Conservation (phyloP, 1,140 invertebrate genomes). For the Saccostrea cuccullata region DNA sequence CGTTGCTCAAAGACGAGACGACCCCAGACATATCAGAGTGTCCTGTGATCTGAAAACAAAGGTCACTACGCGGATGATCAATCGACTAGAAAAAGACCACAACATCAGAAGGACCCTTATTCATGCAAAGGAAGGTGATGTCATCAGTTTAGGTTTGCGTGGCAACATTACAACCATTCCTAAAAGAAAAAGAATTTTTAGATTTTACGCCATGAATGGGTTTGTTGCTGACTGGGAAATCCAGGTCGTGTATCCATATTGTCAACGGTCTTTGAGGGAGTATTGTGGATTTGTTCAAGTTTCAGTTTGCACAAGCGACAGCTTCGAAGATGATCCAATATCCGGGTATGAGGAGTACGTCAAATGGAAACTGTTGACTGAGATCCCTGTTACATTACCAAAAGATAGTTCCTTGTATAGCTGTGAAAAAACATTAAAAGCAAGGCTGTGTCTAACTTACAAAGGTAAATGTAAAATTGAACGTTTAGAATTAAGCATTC, state of each 20-base stretch:
- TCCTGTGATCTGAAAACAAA: constrained; percentile 2
- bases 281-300: constrained; percentile 37
- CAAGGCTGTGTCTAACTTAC: not conserved
- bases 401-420: constrained; percentile 8
- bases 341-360: not conserved
- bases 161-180: constrained; percentile 20
- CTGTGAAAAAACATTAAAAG: not conserved
- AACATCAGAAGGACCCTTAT: not conserved
- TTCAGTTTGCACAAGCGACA: not conserved
- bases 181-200: not conserved
- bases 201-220: constrained; percentile 34
- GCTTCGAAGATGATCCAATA: not conserved
- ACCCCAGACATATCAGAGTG: not conserved
- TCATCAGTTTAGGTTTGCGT: constrained; percentile 6
- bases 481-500: too few relatives aligned
- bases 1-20: not conserved
- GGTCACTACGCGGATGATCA: not conserved
- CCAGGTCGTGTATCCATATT: constrained; percentile 9
- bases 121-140: constrained; percentile 19
- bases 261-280: constrained; percentile 10
- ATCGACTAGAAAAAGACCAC: constrained; percentile 6
- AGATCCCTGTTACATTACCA: constrained; percentile 26
- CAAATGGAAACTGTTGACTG: constrained; percentile 34
- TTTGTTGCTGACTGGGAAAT: constrained; percentile 21
- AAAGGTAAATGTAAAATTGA: not conserved